Evolutionary conservation across 1,140 invertebrate species (phyloP), one percentile per base, ranked within the genome.

Genomic region (Leptinotarsa defecta): DNA sequence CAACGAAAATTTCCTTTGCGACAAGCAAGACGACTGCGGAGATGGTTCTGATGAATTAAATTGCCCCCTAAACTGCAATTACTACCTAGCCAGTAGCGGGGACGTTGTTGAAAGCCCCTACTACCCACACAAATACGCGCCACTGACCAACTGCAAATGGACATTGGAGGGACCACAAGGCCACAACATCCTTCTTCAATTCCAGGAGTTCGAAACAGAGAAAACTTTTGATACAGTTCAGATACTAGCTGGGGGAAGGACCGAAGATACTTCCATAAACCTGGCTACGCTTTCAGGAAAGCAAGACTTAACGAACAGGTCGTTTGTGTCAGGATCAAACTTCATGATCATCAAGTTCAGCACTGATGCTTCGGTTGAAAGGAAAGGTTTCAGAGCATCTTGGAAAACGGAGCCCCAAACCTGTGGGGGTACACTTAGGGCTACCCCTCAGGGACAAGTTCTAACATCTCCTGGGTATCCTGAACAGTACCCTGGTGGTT

Each of bases 331-430:
- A 1, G 96, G 96, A 19, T 97, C 96, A 17, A 99, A 99, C 86
- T 97, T 98, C 80, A 98, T 99, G 95, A 97, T 98, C 74, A 92
- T 99, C 76, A 98, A 97, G 86, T 99, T 99, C 87, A 94, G 94
- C 78, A 94, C 96, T 0, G 97, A 99, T 85, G 93, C 93, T 13
- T 94, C 95, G 3, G 95, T 98, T 27, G 96, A 98, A 88, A 93
- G 94, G 78, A 95, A 96, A 88, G 96, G 96, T 71, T 98, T 98
- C 86, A 91, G 94, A 63, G 95, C 95, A 64, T 95, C 95, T 1
- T 96, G 95, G 95, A 96, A 96, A 86, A 96, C 94, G 1, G 96
- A 97, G 85, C 95, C 95, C 13, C 94, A 96, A 82, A 92, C 90
- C 19, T 97, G 95, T 84, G 95, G 95, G 48, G 95, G 95, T 43